Evolutionary conservation across 1,140 invertebrate species (phyloP), one percentile per base, ranked within the genome.

Genomic region (Sinonovacula constricta): DNA sequence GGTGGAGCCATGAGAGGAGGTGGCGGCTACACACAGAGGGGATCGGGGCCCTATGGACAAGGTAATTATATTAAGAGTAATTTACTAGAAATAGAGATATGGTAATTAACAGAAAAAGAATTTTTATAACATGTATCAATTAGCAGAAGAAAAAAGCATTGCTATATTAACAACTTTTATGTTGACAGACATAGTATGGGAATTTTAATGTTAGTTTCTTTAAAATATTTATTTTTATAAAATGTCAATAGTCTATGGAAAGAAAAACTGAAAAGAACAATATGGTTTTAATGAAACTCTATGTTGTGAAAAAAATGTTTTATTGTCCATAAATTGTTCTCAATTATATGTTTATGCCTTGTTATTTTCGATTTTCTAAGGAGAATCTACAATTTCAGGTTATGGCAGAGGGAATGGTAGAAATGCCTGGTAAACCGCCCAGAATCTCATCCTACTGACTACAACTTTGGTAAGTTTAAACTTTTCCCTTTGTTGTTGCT

Each of bases 1-100:
- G 77, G 79, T 26, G 85, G 85, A 70, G 60, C 78, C 34, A 82
- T 80, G 80, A 81, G 53, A 56, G 68, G 69, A 33, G 15, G 26
- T 49, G 71, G 68, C 26, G 72, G 70, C 33, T 81, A 76, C 62
- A 36, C 66, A 77, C 70, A 75, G 67, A 57, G 71, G 30, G 26
- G 36, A 60, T 24, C 71, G 31, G 59, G 56, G 30, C 78, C 62
- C 4, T 75, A 72, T 53, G 60, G 62, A 22, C 71, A 75, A 65
- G 54, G 71, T 68, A 63, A 33, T 45, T 45, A 7, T 45, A 10
- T 45, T 45, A 10, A 18, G 7, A 45, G 7, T 45, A 18, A 45
- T 45, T 45, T 45, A 10, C 39, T 10, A 10, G 39, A 18, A 45
- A 18, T 45, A 45, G 18, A 7, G 7, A 45, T 45, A 18, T 10